Evolutionary conservation across 2,113 vertebrate species (phyloP).

Genomic region (Albula glossodonta): DNA sequence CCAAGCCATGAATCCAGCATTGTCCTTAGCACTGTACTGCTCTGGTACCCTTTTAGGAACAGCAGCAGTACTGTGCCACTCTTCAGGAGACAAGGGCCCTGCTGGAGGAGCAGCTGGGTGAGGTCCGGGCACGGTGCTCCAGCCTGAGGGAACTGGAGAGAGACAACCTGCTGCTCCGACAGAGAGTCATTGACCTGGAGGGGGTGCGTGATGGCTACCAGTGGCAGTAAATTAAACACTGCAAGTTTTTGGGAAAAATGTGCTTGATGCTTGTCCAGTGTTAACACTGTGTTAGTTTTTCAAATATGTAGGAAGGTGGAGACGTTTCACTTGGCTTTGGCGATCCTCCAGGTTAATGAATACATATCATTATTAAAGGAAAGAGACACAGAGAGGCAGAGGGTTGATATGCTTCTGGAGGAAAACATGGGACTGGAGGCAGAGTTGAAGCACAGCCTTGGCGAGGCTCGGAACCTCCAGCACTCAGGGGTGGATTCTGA

Average conservation of each 20-base stretch:
- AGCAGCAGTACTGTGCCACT: conserved; percentile 73
- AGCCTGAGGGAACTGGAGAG: conserved; percentile 76
- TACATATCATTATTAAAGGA: conserved; percentile 59
- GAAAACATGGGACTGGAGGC: conserved; percentile 76
- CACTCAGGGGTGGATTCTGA: conserved; percentile 67
- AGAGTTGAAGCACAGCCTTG: conserved; percentile 61
- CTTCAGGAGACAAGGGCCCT: conserved; percentile 80
- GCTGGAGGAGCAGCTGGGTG: conserved; percentile 80
- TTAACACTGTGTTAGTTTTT: neutral
- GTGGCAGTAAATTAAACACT: neutral
- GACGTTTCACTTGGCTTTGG: neutral
- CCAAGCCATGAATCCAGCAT: neutral
- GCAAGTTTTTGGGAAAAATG: neutral
- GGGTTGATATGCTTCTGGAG: conserved; percentile 76
- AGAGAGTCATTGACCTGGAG: conserved; percentile 72
- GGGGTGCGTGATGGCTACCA: conserved; percentile 65
- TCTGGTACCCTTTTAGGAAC: conserved; percentile 71
- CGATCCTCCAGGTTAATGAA: neutral
- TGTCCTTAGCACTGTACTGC: neutral
- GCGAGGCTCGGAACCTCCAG: conserved; percentile 33
- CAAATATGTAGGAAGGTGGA: neutral
- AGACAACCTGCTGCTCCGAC: conserved; percentile 78
- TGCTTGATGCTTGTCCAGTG: neutral
- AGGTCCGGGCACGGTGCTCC: conserved; percentile 70
- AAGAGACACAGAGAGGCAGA: conserved; percentile 73